Evolutionary conservation across 2,797 vertebrate species (phyloP).

Genomic region (Leptoclinus maculatus): DNA sequence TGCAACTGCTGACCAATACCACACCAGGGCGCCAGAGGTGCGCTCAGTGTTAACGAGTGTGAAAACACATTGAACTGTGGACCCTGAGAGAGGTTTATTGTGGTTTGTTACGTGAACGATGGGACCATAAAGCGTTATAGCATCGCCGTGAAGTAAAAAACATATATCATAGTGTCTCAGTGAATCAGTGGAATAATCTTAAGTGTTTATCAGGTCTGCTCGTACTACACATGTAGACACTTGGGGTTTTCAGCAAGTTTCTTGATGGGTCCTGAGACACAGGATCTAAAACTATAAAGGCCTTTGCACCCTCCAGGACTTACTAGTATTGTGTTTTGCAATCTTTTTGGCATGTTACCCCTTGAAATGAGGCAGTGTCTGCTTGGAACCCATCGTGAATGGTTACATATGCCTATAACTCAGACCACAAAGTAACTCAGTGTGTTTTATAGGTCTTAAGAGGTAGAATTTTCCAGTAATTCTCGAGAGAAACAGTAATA

Average conservation of each 20-base stretch:
- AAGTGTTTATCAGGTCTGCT: background rate
- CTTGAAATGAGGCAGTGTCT: background rate
- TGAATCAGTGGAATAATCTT: background rate
- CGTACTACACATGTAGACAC: background rate
- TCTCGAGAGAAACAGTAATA: background rate
- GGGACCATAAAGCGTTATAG: background rate
- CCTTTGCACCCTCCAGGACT: background rate
- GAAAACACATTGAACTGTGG: background rate
- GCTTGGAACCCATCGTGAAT: background rate
- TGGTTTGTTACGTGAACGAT: background rate
- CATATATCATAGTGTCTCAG: background rate
- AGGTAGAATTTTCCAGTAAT: background rate
- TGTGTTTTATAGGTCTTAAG: background rate
- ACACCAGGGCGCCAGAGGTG: constrained; percentile 48
- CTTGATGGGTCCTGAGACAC: background rate
- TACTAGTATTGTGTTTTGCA: background rate
- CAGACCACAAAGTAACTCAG: background rate
- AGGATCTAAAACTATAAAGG: background rate
- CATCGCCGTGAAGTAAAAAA: background rate
- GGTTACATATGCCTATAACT: background rate
- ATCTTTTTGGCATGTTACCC: background rate
- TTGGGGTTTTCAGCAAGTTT: background rate
- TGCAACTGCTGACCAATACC: constrained; percentile 5
- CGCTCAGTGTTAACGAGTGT: background rate
- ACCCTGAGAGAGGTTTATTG: background rate